phyloP scores from a whole-genome alignment of 2,797 vertebrate genomes.

The Dendrocincla fuliginosa region DNA sequence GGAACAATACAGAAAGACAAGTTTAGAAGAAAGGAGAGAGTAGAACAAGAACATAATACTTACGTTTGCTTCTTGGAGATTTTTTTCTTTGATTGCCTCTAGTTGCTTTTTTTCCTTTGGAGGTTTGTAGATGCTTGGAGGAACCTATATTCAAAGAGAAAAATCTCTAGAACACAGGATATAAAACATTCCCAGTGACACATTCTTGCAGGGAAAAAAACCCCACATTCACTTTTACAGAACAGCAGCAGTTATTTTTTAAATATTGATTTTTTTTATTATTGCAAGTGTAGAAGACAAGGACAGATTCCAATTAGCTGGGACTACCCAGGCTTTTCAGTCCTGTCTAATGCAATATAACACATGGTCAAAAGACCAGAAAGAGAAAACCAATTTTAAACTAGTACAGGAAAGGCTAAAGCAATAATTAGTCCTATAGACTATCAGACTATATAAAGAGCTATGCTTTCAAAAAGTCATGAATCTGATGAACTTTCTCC shows the following conservation, averaged over 20 bases:
- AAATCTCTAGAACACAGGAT: background rate
- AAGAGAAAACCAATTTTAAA: background rate
- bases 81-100: constrained; percentile 78
- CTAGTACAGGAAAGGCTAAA: background rate
- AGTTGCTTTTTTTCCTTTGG: constrained; percentile 82
- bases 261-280: constrained; percentile 25
- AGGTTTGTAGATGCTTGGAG: constrained; percentile 80
- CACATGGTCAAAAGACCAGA: background rate
- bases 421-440: background rate
- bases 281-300: background rate
- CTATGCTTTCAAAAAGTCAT: background rate
- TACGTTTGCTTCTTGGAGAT: constrained; percentile 84
- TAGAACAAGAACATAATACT: background rate
- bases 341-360: background rate
- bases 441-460: background rate
- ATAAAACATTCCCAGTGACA: background rate
- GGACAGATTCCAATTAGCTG: background rate
- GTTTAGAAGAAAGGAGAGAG: background rate
- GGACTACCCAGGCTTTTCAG: background rate
- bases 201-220: background rate
- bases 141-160: constrained; percentile 78
- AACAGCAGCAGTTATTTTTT: background rate
- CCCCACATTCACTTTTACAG: background rate
- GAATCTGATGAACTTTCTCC: background rate
- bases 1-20: background rate